A percentile compares a stretch with the other conserved stretches of the same genome.
Conservation (phyloP, 2,113 vertebrate genomes). For the Cyanoderma ruficeps region DNA sequence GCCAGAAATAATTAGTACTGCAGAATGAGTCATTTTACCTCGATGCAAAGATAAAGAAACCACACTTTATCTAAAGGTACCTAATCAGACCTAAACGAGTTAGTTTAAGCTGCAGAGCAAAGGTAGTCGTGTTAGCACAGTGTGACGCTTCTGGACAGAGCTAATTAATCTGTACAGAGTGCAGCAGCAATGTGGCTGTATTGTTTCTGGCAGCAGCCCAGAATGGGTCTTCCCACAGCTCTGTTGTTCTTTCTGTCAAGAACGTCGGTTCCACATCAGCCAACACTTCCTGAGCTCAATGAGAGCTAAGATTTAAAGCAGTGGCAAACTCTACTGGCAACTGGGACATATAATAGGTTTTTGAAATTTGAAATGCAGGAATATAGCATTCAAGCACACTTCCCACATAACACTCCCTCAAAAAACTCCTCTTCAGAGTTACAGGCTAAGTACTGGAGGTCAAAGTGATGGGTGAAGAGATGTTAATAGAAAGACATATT, state of each 20-base stretch:
- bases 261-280: neutral
- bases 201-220: conserved; percentile 23
- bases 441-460: neutral
- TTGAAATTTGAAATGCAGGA: neutral
- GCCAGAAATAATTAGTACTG: neutral
- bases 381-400: neutral
- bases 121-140: neutral
- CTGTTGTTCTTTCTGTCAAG: neutral
- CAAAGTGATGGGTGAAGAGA: neutral
- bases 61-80: neutral
- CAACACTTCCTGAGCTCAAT: neutral
- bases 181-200: neutral
- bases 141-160: neutral
- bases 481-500: neutral
- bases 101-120: neutral
- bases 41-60: neutral
- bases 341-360: neutral
- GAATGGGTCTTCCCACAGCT: neutral
- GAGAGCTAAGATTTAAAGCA: neutral
- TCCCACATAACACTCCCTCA: neutral
- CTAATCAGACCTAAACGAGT: neutral
- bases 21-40: neutral
- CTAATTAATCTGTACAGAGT: conserved; percentile 14
- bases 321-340: neutral
- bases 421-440: neutral